Evolutionary conservation across 2,113 vertebrate species (phyloP), one percentile per base, ranked within the genome.

Genomic region (Mustela nigripes): DNA sequence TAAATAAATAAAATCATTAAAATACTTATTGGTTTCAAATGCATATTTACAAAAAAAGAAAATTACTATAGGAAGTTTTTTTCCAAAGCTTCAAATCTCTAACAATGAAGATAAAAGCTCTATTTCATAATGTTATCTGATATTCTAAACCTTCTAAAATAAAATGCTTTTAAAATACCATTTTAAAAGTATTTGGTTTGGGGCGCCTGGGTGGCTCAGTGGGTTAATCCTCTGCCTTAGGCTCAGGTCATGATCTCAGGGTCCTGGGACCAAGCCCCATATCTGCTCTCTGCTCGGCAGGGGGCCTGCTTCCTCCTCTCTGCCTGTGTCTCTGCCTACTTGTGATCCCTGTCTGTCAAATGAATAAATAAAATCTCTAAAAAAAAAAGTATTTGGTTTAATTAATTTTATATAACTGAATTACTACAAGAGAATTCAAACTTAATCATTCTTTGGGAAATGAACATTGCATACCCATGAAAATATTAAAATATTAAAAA

Each of bases 321-420:
- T 39, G 39, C 39, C 39, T 39, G 39, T 39, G 39, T 39, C 39
- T 39, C 39, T 39, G 39, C 39, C 39, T 39, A 39, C 39, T 39
- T 39, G 39, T 39, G 39, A 39, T 39, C 39, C 39, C 39, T 39
- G 39, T 39, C 39, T 39, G 39, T 39, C 39, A 39, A 39, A 39
- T 39, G 2, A 39, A 39, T 39, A 39, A 39, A 39, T 39, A 39
- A 39, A 39, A 39, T 39, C 39, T 39, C 3, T 39, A 39, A 39
- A 39, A 39, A 39, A 39, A 95, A 90, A 73, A 28, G 15, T 76
- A 74, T 79, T 86, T 56, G 33, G 26, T 58, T 94, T 80, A 92
- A 95, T 95, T 81, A 96, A 90, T 94, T 94, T 88, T 83, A 76
- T 48, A 90, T 81, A 45, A 76, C 76, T 78, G 16, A 94, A 80